A percentile compares a stretch with the other conserved stretches of the same genome.
phyloP scores from a whole-genome alignment of 2,888 invertebrate genomes.

The Pomacea canaliculata region DNA sequence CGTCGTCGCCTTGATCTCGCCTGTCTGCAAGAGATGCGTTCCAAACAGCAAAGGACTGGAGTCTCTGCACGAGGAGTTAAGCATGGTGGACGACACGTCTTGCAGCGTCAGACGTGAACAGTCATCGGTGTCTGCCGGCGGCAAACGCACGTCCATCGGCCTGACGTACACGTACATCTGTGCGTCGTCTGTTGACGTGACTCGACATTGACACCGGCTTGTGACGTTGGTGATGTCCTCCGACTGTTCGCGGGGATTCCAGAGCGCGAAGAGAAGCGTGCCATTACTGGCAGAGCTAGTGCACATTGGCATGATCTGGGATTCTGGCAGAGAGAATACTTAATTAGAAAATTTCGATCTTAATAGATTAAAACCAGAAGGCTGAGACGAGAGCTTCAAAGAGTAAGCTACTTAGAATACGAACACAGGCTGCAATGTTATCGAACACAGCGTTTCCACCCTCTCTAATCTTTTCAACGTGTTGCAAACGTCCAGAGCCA shows the following conservation, averaged over 20 bases:
- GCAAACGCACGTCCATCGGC: slow-evolving; percentile 12
- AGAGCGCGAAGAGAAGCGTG: slow-evolving; percentile 5
- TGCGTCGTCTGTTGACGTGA: neutral
- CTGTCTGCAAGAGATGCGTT: neutral
- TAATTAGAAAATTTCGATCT: neutral
- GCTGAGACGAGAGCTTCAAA: too few species aligned
- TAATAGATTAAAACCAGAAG: too few species aligned
- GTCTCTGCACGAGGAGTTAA: neutral
- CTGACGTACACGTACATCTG: neutral
- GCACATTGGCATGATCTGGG: neutral
- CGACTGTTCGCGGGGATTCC: neutral
- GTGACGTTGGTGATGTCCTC: neutral
- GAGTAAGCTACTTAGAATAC: too few species aligned
- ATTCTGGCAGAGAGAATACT: neutral
- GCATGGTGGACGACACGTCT: neutral
- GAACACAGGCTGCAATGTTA: too few species aligned
- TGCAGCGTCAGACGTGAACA: slow-evolving; percentile 7
- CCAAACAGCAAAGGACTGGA: neutral
- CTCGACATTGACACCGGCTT: slow-evolving; percentile 3
- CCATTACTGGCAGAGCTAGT: neutral
- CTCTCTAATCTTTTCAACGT: too few species aligned
- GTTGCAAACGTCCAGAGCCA: too few species aligned
- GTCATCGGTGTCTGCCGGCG: neutral
- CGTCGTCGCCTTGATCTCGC: neutral
- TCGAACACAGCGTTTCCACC: too few species aligned